Percentiles rank a stretch among this genome's conserved stretches.
Conservation (phyloP, 2,797 vertebrate species). For the Anableps anableps region DNA sequence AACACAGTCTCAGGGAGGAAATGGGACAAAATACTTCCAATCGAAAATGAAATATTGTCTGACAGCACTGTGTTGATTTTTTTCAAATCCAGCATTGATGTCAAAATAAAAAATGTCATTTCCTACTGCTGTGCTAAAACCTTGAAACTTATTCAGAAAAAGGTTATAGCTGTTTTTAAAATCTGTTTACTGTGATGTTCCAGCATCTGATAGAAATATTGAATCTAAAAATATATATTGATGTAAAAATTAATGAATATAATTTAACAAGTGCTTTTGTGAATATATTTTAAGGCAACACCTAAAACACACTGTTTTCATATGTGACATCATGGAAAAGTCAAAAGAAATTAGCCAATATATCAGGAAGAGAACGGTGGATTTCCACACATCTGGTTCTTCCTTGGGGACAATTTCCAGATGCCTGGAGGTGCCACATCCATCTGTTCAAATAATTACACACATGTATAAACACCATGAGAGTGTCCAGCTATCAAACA, state of each 20-base stretch:
- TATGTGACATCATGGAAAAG: constrained; percentile 1
- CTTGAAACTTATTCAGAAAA: not conserved
- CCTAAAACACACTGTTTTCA: not conserved
- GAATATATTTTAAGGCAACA: not conserved
- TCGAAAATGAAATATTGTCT: not conserved
- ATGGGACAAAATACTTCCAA: constrained; percentile 17
- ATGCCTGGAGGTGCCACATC: not conserved
- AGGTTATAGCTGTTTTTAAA: not conserved
- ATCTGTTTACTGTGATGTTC: not conserved
- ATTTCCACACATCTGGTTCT: not conserved
- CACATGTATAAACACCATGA: not conserved
- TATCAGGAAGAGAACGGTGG: not conserved
- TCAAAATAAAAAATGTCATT: not conserved
- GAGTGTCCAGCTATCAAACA: not conserved
- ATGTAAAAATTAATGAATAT: not conserved
- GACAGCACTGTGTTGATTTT: not conserved
- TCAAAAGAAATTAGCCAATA: not conserved
- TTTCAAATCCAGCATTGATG: not conserved
- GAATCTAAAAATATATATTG: not conserved
- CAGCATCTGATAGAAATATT: not conserved
- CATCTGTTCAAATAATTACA: not conserved
- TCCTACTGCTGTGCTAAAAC: not conserved
- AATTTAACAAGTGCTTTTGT: not conserved
- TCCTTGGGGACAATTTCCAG: constrained; percentile 1
- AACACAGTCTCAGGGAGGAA: constrained; percentile 30